These are phyloP conservation scores for Leptinotarsa tumamoca DNA, from an alignment of 2,888 invertebrate species.

Conservation along the genomic window DNA sequence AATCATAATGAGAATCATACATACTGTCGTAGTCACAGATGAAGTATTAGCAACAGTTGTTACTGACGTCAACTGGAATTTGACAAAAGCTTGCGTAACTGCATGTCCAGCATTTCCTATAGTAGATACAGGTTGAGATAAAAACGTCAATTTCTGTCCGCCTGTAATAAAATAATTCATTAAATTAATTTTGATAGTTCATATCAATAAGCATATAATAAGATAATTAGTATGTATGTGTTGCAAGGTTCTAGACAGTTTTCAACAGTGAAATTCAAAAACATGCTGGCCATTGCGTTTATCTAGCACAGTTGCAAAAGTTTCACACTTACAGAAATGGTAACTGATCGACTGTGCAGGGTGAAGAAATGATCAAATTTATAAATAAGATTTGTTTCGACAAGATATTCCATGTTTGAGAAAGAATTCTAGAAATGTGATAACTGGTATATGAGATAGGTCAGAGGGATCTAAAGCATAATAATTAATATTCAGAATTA, in stretches of 20 bases:
- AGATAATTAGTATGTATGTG: slow-evolving; percentile 36
- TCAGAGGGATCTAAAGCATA: too few species aligned
- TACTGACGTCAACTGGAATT: slow-evolving; percentile 64
- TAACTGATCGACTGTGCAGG: slow-evolving; percentile 44
- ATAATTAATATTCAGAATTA: too few species aligned
- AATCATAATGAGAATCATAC: slow-evolving; percentile 34
- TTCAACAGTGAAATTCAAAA: slow-evolving; percentile 56
- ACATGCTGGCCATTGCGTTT: slow-evolving; percentile 64
- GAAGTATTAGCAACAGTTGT: slow-evolving; percentile 56
- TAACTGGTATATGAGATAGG: too few species aligned
- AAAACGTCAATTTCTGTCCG: slow-evolving; percentile 71
- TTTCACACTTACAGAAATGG: slow-evolving; percentile 35
- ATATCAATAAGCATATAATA: background rate
- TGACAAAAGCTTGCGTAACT: slow-evolving; percentile 63
- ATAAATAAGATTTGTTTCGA: too few species aligned
- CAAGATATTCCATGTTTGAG: too few species aligned
- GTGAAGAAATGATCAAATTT: background rate
- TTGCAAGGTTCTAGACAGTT: slow-evolving; percentile 61
- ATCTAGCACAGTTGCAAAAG: slow-evolving; percentile 63
- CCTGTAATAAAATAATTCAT: slow-evolving; percentile 54
- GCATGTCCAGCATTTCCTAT: slow-evolving; percentile 59
- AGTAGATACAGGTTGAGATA: slow-evolving; percentile 68
- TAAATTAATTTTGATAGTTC: background rate
- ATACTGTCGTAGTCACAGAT: slow-evolving; percentile 55
- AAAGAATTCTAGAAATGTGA: too few species aligned